Percentiles rank a stretch among this genome's conserved stretches.
These are phyloP conservation scores for Pediacus dermestoides DNA, from an alignment of 2,888 invertebrate species.

Conservation along the genomic window DNA sequence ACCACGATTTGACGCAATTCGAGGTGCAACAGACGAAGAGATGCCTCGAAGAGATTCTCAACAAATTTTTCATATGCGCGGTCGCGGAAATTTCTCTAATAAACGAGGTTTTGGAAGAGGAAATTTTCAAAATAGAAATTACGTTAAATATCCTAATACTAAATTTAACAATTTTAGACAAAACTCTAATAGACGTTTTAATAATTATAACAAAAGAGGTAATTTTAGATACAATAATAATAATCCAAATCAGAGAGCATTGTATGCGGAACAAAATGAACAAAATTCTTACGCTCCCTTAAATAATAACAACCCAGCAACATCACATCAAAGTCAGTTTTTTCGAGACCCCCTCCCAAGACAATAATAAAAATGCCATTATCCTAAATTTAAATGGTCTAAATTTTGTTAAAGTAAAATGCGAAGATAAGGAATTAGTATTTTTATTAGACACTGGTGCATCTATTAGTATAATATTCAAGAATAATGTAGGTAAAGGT, in stretches of 20 bases:
- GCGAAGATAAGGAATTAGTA: constrained; percentile 1
- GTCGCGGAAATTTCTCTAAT: neutral
- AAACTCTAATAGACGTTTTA: constrained; percentile 1
- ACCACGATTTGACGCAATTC: too few species aligned
- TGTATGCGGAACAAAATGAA: neutral
- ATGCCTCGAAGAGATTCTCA: neutral
- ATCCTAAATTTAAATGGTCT: constrained; percentile 7
- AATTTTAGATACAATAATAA: neutral
- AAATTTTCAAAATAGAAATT: neutral
- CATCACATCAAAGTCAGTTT: neutral
- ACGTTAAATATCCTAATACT: neutral
- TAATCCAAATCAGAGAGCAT: constrained; percentile 1
- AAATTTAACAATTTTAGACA: neutral
- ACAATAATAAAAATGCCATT: constrained; percentile 1
- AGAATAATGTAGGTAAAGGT: constrained; percentile 5
- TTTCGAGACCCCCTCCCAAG: neutral
- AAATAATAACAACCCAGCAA: neutral
- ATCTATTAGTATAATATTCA: constrained; percentile 12
- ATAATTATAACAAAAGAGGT: neutral
- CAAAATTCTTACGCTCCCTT: neutral
- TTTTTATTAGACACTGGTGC: constrained; percentile 15
- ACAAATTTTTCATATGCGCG: neutral
- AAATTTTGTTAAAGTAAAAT: constrained; percentile 12
- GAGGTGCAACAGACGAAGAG: neutral
- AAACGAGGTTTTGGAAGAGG: neutral